Evolutionary conservation across 2,888 invertebrate genomes (phyloP).

Genomic region (Ellobium chinense): DNA sequence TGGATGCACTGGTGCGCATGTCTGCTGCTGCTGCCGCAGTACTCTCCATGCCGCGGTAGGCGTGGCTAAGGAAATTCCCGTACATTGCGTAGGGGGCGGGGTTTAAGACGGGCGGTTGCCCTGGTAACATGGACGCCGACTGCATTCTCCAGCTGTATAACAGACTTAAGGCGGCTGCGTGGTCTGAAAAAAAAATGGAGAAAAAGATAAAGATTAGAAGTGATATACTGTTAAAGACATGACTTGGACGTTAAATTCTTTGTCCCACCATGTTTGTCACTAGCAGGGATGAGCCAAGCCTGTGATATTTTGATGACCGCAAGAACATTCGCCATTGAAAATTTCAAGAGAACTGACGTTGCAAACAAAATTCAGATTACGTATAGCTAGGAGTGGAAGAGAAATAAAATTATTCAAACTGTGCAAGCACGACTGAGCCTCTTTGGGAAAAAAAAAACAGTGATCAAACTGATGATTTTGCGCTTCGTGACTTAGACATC

Average conservation of each 20-base stretch:
- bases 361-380: too few species aligned
- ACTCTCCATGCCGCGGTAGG: slow-evolving; percentile 39
- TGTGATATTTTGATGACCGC: too few species aligned
- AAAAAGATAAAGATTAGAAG: not conserved
- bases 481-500: too few species aligned
- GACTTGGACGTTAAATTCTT: not conserved
- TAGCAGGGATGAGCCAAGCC: too few species aligned
- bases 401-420: too few species aligned
- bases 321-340: too few species aligned
- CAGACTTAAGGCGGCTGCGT: slow-evolving; percentile 44
- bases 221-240: not conserved
- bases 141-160: slow-evolving; percentile 46
- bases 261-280: too few species aligned
- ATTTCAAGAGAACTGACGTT: too few species aligned
- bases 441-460: too few species aligned
- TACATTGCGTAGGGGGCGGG: slow-evolving; percentile 43
- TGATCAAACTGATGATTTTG: too few species aligned
- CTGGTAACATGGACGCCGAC: slow-evolving; percentile 43
- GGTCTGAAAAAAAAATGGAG: slow-evolving; percentile 27
- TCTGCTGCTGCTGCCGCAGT: slow-evolving; percentile 29
- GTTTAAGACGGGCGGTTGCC: slow-evolving; percentile 35
- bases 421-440: too few species aligned
- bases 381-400: too few species aligned
- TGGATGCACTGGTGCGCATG: slow-evolving; percentile 35
- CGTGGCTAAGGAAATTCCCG: slow-evolving; percentile 40